Percentiles rank a stretch among this genome's conserved stretches.
phyloP scores from a whole-genome alignment of 1,140 invertebrate genomes.

The Octopus bimaculoides region DNA sequence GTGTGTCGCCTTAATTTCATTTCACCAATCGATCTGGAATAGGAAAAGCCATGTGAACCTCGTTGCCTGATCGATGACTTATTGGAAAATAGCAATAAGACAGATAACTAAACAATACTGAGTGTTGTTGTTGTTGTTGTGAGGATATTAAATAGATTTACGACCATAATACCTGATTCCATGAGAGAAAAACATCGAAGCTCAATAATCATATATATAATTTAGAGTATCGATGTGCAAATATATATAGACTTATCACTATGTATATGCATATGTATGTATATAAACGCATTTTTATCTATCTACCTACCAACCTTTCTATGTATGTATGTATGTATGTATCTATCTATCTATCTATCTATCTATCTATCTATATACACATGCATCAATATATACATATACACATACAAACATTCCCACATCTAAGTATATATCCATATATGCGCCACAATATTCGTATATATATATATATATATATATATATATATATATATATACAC shows the following conservation, averaged over 20 bases:
- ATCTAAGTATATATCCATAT: not conserved
- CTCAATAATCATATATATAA: slow-evolving; percentile 1
- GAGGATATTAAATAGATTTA: not conserved
- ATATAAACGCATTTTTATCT: not conserved
- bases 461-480: slow-evolving; percentile 4
- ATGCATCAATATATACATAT: not conserved
- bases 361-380: not conserved
- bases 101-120: not conserved
- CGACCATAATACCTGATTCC: no score
- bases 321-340: not conserved
- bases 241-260: not conserved
- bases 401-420: not conserved
- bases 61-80: no score
- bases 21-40: no score
- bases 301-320: not conserved
- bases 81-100: no score
- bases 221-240: not conserved
- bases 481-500: not conserved
- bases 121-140: not conserved
- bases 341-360: not conserved
- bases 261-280: not conserved
- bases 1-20: no score
- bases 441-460: not conserved
- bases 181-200: no score
- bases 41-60: no score